Base-by-base conservation (phyloP, 2,888 invertebrate genomes). In the Nymphalis polychloros region DNA sequence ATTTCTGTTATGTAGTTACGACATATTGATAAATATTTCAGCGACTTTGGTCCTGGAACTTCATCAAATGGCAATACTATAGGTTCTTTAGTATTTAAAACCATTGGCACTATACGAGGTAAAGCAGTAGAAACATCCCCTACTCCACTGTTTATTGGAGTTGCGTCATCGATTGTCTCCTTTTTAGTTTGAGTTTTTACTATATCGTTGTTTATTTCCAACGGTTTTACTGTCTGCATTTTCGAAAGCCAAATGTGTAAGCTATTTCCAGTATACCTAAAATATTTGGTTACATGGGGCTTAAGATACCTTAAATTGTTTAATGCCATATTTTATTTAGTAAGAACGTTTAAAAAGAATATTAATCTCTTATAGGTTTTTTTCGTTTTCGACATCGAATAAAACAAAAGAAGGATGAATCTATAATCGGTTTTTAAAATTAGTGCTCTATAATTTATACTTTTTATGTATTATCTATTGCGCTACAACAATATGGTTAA, bases 1-100 rank as follows among this genome's bases (percentile, higher is more conserved):
- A 95, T 78, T 71, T 94, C 87, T 27, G 95, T 94, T 74, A 95
- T 84, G 81, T 94, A 94, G 76, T 90, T 93, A 83, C 95, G 94
- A 72, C 94, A 83, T 77, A 85, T 93, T 8, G 95, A 93, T 76
- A 95, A 86, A 59, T 94, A 84, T 76, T 93, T 93, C 31, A 95
- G 84, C 31, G 92, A 79, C 66, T 88, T 88, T 0, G 95, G 95
- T 0, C 95, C 95, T 0, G 95, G 95, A 23, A 95, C 93, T 0
- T 94, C 94, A 71, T 95, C 94, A 78, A 95, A 95, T 0, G 94
- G 82, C 59, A 92, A 80, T 65, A 88, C 81, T 16, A 86, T 77
- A 7, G 83, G 78, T 35, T 90, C 89, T 67, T 87, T 90, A 68
- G 80, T 83, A 63, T 80, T 76, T n/a, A 86, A 67, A 55, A 88